Evolutionary conservation across 2,113 vertebrate genomes (phyloP).

Genomic region (Stictonetta naevosa): DNA sequence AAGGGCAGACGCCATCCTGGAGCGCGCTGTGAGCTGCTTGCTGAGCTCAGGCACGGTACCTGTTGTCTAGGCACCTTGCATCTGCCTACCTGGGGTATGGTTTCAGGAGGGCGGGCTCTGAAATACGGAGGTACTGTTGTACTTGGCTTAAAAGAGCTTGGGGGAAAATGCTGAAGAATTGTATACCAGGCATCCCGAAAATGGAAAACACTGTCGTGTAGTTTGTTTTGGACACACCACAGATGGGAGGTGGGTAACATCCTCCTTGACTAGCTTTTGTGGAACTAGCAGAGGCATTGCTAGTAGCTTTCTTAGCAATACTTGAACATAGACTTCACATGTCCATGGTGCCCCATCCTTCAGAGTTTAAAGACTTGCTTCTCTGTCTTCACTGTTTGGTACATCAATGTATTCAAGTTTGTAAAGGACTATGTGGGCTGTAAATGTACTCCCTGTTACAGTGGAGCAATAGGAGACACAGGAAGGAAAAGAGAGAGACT

Average conservation of each 20-base stretch:
- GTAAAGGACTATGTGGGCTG: neutral
- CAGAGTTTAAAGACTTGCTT: neutral
- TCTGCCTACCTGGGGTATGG: neutral
- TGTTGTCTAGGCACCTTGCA: neutral
- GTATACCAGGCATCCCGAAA: rapidly evolving
- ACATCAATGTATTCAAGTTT: neutral
- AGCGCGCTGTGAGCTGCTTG: neutral
- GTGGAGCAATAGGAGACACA: neutral
- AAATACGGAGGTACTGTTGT: neutral
- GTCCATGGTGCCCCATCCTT: neutral
- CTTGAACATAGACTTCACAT: neutral
- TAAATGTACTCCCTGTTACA: neutral
- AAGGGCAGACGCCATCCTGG: neutral
- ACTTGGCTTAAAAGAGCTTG: neutral
- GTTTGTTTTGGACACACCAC: neutral
- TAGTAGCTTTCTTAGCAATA: neutral
- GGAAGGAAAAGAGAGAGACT: neutral
- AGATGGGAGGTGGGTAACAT: neutral
- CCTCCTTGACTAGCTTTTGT: conserved; percentile 21
- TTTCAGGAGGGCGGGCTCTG: neutral
- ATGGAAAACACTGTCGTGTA: neutral
- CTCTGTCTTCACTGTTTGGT: neutral
- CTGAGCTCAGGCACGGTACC: neutral
- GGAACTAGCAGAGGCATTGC: neutral
- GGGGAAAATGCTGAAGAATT: neutral